phyloP scores from a whole-genome alignment of 2,888 invertebrate genomes.

The Dascillus cervinus region DNA sequence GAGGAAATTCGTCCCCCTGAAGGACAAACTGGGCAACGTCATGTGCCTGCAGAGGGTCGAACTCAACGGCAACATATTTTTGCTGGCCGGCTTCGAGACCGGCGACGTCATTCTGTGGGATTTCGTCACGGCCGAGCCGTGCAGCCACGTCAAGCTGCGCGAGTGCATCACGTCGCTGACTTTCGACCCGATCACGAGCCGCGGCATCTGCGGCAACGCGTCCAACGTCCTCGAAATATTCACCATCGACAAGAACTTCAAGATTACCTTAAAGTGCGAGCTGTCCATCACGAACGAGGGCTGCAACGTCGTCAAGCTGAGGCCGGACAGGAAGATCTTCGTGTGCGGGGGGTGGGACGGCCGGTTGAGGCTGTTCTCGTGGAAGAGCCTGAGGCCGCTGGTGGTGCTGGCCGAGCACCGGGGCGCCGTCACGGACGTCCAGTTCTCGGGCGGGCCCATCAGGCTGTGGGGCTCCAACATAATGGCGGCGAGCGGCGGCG shows the following conservation, averaged over 20 bases:
- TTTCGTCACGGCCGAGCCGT: constrained; percentile 51
- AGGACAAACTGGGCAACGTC: constrained; percentile 50
- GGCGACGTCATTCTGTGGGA: constrained; percentile 69
- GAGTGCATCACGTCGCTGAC: constrained; percentile 66
- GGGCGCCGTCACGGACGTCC: constrained; percentile 62
- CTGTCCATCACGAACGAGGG: constrained; percentile 66
- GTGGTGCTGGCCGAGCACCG: constrained; percentile 69
- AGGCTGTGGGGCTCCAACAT: constrained; percentile 61
- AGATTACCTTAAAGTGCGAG: constrained; percentile 52
- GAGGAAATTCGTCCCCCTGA: constrained; percentile 40
- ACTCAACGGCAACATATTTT: constrained; percentile 44
- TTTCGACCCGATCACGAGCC: constrained; percentile 56
- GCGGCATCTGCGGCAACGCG: constrained; percentile 61
- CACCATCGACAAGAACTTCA: constrained; percentile 49
- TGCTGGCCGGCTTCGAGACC: constrained; percentile 67
- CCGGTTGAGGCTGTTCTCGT: constrained; percentile 66
- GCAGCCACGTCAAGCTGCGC: constrained; percentile 50
- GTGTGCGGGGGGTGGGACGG: constrained; percentile 73
- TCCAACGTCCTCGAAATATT: constrained; percentile 52
- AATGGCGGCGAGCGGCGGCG: constrained; percentile 70
- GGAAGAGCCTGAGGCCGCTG: constrained; percentile 64
- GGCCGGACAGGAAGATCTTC: constrained; percentile 65
- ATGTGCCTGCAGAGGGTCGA: constrained; percentile 56
- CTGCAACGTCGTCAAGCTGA: constrained; percentile 58
- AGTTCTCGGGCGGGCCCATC: constrained; percentile 58